Conservation (phyloP, 2,113 vertebrate genomes). For the Myotis brandtii region DNA sequence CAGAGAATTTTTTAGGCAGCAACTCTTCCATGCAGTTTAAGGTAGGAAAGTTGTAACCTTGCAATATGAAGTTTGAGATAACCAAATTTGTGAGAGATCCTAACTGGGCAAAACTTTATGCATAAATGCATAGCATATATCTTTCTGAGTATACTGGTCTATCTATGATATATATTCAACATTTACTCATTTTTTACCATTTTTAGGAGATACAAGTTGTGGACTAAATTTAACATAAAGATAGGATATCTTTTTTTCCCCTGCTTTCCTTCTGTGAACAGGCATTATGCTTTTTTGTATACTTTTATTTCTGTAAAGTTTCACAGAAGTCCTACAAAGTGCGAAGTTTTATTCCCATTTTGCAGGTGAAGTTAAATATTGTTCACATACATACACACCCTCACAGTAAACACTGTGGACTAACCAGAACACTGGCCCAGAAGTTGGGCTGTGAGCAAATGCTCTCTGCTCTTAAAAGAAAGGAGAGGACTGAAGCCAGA, state of each 20-base stretch:
- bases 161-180: background rate
- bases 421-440: background rate
- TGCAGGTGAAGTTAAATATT: background rate
- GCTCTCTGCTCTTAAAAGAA: background rate
- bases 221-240: slow-evolving; percentile 33
- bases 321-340: background rate
- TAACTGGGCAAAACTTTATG: background rate
- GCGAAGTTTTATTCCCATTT: background rate
- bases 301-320: slow-evolving; percentile 1
- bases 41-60: background rate
- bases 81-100: background rate
- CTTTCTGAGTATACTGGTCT: background rate
- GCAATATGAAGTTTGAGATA: background rate
- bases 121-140: background rate
- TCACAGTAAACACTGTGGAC: background rate
- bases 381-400: background rate
- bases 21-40: background rate
- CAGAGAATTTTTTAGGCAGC: background rate
- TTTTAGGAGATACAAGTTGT: background rate
- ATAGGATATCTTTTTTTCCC: background rate
- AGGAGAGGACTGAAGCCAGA: background rate
- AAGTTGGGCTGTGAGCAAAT: background rate
- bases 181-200: background rate
- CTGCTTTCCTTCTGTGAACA: background rate
- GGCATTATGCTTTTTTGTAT: background rate